Conservation (phyloP, 2,797 vertebrate genomes). For the Nyctalus aviator region DNA sequence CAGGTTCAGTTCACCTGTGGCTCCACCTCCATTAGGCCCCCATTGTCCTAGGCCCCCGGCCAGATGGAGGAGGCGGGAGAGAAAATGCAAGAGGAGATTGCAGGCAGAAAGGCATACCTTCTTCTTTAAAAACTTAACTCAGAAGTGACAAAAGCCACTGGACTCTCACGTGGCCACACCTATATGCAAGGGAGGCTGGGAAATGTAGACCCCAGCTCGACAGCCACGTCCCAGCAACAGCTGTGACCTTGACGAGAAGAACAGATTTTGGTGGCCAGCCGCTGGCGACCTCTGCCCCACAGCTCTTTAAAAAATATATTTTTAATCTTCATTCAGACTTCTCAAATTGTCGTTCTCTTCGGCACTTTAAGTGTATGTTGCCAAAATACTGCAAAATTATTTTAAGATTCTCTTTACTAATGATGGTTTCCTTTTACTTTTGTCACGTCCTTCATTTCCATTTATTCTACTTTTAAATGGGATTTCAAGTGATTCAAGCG, state of each 20-base stretch:
- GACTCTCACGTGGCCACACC: background rate
- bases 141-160: background rate
- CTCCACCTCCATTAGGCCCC: background rate
- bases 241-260: background rate
- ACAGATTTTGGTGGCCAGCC: background rate
- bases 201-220: background rate
- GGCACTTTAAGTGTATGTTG: background rate
- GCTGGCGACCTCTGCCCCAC: background rate
- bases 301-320: background rate
- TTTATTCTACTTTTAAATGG: conserved; percentile 17
- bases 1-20: background rate
- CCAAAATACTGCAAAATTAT: conserved; percentile 38
- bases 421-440: conserved; percentile 51
- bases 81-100: background rate
- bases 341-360: background rate
- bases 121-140: conserved; percentile 30
- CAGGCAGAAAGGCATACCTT: background rate
- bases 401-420: conserved; percentile 17
- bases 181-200: background rate
- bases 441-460: background rate
- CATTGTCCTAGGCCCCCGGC: background rate
- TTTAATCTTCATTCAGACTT: conserved; percentile 22
- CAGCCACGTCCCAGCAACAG: background rate
- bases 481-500: conserved; percentile 43
- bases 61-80: background rate